phyloP scores from a whole-genome alignment of 2,797 vertebrate genomes.

The Chanos chanos region DNA sequence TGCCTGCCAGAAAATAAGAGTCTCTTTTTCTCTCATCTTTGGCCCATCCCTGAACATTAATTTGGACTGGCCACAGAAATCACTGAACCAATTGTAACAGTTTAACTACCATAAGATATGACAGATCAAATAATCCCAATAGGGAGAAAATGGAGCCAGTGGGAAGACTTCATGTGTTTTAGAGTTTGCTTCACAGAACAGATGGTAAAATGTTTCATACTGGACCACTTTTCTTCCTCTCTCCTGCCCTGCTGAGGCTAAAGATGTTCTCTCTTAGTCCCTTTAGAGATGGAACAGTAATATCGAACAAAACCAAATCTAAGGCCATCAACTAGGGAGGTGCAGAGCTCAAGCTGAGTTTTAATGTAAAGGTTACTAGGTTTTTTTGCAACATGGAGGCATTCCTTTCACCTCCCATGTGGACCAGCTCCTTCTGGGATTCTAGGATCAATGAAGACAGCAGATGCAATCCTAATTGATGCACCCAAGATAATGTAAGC shows the following conservation, averaged over 20 bases:
- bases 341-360: no score
- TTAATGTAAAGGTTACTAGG: no score
- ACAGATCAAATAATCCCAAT: slow-evolving; percentile 14
- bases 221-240: slow-evolving; percentile 10
- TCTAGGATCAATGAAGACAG: neutral
- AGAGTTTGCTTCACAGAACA: slow-evolving; percentile 34
- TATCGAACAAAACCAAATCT: no score
- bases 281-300: neutral
- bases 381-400: no score
- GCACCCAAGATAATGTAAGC: no score
- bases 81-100: slow-evolving; percentile 15
- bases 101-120: slow-evolving; percentile 5
- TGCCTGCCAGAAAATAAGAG: slow-evolving; percentile 1
- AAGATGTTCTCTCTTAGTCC: slow-evolving; percentile 11
- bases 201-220: slow-evolving; percentile 33
- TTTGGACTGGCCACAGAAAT: slow-evolving; percentile 7
- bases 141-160: slow-evolving; percentile 16
- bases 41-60: slow-evolving; percentile 18
- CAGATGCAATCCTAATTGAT: neutral
- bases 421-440: neutral
- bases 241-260: slow-evolving; percentile 10
- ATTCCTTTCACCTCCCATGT: slow-evolving; percentile 2
- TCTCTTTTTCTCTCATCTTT: slow-evolving; percentile 6
- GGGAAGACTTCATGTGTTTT: slow-evolving; percentile 24
- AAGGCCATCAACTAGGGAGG: no score